phyloP scores from a whole-genome alignment of 2,113 vertebrate species.

The Pedetes capensis region DNA sequence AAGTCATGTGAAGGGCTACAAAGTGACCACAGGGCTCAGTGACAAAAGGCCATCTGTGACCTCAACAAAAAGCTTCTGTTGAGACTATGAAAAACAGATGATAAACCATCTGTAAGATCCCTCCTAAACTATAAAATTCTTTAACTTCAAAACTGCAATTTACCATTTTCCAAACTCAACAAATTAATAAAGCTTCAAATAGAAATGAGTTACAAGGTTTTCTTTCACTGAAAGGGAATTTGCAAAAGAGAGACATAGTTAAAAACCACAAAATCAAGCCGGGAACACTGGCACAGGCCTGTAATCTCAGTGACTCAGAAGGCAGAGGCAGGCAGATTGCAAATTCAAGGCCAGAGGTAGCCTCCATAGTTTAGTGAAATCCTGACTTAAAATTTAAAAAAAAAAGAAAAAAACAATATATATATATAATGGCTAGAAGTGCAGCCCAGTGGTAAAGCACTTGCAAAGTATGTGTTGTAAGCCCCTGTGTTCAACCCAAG shows the following conservation, averaged over 20 bases:
- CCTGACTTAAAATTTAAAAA: too few relatives aligned
- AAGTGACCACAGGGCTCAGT: neutral
- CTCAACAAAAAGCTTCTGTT: neutral
- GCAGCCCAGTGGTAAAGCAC: too few relatives aligned
- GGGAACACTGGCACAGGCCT: too few relatives aligned
- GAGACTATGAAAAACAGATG: neutral
- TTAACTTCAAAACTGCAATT: slow-evolving; percentile 12
- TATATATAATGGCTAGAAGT: too few relatives aligned
- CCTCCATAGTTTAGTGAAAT: too few relatives aligned
- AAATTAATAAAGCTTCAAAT: slow-evolving; percentile 22
- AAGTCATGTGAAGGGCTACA: neutral
- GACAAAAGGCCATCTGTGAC: neutral
- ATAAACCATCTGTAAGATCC: neutral
- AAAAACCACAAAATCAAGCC: slow-evolving; percentile 37
- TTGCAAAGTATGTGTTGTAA: too few relatives aligned
- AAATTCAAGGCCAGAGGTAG: too few relatives aligned
- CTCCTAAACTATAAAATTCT: neutral
- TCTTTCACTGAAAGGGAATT: slow-evolving; percentile 32
- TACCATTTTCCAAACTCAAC: neutral
- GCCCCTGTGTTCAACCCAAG: too few relatives aligned
- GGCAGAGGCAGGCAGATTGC: too few relatives aligned
- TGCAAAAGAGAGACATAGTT: neutral
- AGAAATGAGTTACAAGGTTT: neutral
- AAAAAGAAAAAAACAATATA: too few relatives aligned
- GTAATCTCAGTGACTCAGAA: too few relatives aligned